Evolutionary conservation across 2,888 invertebrate genomes (phyloP), one percentile per base, ranked within the genome.

Genomic region (Cremastinae sp.): DNA sequence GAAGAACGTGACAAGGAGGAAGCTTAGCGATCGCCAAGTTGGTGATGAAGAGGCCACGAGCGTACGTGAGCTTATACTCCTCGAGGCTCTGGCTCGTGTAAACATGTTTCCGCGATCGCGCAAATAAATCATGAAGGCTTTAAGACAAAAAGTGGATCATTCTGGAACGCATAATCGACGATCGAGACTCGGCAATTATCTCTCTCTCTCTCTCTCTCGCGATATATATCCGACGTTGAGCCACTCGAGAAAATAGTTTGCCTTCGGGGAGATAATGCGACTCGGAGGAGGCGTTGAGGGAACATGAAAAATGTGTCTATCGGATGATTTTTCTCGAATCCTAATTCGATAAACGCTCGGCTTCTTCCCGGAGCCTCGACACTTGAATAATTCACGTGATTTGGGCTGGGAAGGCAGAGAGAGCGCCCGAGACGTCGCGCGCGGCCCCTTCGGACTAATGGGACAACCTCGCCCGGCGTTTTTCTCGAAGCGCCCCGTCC

Each of bases 291-390:
- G 37, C n/a, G 22, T 51, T 41, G 45, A 41, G 22, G 9, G 16
- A 22, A 12, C 14, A 35, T 53, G 51, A 28, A 62, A 53, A 64
- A 65, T 43, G 35, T 56, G 35, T 58, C 22, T 47, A 10, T 41
- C 10, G 41, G 64, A 39, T 47, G 51, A 56, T 43, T 75, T 71
- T 66, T 39, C 20, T 20, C 20, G 7, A 51, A 75, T 75, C 72
- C 37, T 64, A 75, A 75, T 75, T 72, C 68, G 68, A 71, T 58
- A 75, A 75, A 64, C 58, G 68, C 49, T 61, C 43, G 53, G 66
- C 59, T 45, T 37, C 14, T 45, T 47, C 62, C 45, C 18, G 10
- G 20, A n/a, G 56, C 51, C 41, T 62, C 58, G 68, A 62, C 61
- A 58, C 55, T 62, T 62, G 62, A 68, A 75, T 75, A 72, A 75